A percentile compares a stretch with the other conserved stretches of the same genome.
Conservation (phyloP, 2,113 vertebrate species). For the Pituophis catenifer region DNA sequence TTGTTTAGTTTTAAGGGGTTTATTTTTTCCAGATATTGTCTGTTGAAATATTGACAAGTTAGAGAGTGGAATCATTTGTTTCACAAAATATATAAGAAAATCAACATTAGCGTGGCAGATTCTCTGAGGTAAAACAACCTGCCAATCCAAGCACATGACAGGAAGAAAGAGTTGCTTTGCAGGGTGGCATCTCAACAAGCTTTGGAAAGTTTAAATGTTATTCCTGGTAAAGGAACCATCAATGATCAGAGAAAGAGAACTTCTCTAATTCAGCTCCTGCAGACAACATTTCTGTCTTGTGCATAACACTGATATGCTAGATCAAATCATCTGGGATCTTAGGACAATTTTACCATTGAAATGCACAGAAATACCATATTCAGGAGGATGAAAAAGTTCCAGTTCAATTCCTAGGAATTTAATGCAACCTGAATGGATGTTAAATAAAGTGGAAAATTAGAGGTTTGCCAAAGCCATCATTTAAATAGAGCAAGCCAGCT, state of each 20-base stretch:
- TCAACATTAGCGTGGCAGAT: neutral
- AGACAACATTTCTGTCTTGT: slow-evolving; percentile 3
- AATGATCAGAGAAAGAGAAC: neutral
- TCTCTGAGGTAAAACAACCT: neutral
- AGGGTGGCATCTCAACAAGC: neutral
- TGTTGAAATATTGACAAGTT: neutral
- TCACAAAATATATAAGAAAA: slow-evolving; percentile 10
- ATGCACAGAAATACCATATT: neutral
- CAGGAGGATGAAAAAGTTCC: neutral
- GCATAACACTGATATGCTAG: neutral
- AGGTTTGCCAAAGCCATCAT: slow-evolving; percentile 19
- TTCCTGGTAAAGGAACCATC: neutral
- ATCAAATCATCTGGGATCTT: neutral
- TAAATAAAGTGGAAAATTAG: slow-evolving; percentile 35
- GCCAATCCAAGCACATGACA: neutral
- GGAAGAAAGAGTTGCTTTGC: neutral
- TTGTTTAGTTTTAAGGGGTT: neutral
- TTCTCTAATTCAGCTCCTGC: neutral
- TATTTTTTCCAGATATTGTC: neutral
- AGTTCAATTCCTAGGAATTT: slow-evolving; percentile 3
- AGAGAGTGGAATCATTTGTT: neutral
- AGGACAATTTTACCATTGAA: fast-evolving
- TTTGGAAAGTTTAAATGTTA: slow-evolving; percentile 4
- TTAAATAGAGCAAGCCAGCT: slow-evolving; percentile 11
- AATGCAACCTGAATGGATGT: neutral